phyloP scores from a whole-genome alignment of 1,140 invertebrate genomes.

The Platyura marginata region DNA sequence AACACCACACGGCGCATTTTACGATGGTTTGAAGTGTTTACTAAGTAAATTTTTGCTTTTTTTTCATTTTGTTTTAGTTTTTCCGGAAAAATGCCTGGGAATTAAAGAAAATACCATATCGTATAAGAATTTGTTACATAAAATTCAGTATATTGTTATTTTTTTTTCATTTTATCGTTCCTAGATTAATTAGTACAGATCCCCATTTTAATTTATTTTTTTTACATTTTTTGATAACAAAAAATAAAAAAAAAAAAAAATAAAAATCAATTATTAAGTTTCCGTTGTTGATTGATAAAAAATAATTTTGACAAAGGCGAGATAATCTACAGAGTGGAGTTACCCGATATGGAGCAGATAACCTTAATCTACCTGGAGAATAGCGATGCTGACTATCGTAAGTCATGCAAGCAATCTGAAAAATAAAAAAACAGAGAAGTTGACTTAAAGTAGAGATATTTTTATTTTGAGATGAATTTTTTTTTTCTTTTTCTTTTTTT shows the following conservation, averaged over 20 bases:
- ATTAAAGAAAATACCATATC: too few relatives aligned
- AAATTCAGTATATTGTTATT: too few relatives aligned
- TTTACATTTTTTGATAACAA: neutral
- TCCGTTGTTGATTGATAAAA: neutral
- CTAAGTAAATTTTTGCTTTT: too few relatives aligned
- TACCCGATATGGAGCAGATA: conserved; percentile 77
- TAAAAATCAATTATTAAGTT: conserved; percentile 1
- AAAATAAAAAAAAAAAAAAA: neutral
- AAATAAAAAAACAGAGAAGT: neutral
- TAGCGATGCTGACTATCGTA: conserved; percentile 45
- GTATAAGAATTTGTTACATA: too few relatives aligned
- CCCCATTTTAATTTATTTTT: neutral
- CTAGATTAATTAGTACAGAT: neutral
- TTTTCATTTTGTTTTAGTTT: too few relatives aligned
- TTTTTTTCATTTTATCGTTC: neutral
- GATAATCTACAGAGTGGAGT: conserved; percentile 76
- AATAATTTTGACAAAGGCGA: conserved; percentile 32
- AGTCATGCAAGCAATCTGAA: conserved; percentile 28
- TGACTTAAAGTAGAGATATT: neutral
- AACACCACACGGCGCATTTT: too few relatives aligned
- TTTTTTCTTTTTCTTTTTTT: too few relatives aligned
- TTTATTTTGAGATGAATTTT: too few relatives aligned
- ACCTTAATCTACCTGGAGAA: conserved; percentile 77
- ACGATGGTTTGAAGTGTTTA: too few relatives aligned
- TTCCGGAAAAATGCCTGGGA: too few relatives aligned